Evolutionary conservation across 2,888 invertebrate species (phyloP).

Genomic region (Thalpophila matura): DNA sequence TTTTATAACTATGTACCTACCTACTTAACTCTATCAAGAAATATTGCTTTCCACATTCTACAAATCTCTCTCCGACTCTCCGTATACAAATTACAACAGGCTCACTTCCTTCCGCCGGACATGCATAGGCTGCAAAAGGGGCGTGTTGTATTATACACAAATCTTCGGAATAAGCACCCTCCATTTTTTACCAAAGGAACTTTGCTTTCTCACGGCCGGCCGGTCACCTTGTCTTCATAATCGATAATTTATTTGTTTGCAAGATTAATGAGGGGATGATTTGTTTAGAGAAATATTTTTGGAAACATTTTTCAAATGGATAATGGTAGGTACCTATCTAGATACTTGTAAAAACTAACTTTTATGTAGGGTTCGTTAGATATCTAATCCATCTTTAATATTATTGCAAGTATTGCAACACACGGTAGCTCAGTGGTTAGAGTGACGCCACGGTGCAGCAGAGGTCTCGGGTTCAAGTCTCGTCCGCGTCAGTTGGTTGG

Average conservation of each 20-base stretch:
- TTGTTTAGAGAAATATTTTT: constrained; percentile 7
- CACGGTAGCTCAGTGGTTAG: no score
- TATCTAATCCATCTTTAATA: no score
- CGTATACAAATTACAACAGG: constrained; percentile 28
- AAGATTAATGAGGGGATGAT: constrained; percentile 43
- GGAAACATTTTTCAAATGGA: background rate
- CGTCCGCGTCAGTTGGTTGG: no score
- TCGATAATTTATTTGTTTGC: constrained; percentile 60
- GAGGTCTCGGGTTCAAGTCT: no score
- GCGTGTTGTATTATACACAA: constrained; percentile 53
- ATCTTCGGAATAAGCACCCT: constrained; percentile 48
- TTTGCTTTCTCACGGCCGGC: constrained; percentile 51
- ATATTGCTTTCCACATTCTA: no score
- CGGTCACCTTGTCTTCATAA: constrained; percentile 46
- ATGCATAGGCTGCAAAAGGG: constrained; percentile 37
- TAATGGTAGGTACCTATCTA: background rate
- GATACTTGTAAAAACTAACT: constrained; percentile 4
- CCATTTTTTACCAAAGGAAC: constrained; percentile 36
- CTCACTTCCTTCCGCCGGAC: constrained; percentile 48
- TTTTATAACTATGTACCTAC: no score
- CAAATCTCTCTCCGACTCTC: no score
- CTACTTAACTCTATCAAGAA: no score
- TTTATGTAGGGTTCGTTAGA: constrained; percentile 5
- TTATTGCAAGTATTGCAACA: no score
- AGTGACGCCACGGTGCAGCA: no score